Evolutionary conservation across 2,888 invertebrate species (phyloP).

Genomic region (Synanthedon formicaeformis): DNA sequence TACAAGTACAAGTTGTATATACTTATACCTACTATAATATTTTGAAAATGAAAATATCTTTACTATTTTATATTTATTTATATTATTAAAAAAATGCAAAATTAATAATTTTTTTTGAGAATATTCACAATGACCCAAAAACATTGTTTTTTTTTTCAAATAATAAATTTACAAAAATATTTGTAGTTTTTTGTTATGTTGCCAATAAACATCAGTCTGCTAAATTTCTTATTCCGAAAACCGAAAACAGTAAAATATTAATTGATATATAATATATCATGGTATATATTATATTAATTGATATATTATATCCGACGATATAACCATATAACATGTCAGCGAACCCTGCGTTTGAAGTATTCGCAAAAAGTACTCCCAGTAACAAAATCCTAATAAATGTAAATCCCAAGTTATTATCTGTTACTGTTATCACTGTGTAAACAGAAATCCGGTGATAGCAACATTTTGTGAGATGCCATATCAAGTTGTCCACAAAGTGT

Average conservation of each 20-base stretch:
- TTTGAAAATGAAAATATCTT: too few species aligned
- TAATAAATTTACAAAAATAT: too few species aligned
- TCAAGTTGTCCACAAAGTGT: constrained; percentile 37
- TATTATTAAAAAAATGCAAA: too few species aligned
- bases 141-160: too few species aligned
- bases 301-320: not conserved
- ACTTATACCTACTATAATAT: too few species aligned
- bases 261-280: too few species aligned
- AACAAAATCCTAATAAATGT: constrained; percentile 16
- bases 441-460: constrained; percentile 43
- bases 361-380: not conserved
- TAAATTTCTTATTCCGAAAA: not conserved
- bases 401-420: constrained; percentile 37
- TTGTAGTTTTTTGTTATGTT: not conserved
- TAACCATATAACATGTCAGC: not conserved
- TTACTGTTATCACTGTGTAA: constrained; percentile 37
- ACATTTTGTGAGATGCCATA: constrained; percentile 47
- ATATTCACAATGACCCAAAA: too few species aligned
- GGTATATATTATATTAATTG: not conserved
- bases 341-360: not conserved
- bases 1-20: too few species aligned
- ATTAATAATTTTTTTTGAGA: too few species aligned
- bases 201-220: not conserved
- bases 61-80: too few species aligned
- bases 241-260: not conserved